Percentiles rank a stretch among this genome's conserved stretches.
Conservation (phyloP, 23 tunicate species). For the Styela plicata region DNA sequence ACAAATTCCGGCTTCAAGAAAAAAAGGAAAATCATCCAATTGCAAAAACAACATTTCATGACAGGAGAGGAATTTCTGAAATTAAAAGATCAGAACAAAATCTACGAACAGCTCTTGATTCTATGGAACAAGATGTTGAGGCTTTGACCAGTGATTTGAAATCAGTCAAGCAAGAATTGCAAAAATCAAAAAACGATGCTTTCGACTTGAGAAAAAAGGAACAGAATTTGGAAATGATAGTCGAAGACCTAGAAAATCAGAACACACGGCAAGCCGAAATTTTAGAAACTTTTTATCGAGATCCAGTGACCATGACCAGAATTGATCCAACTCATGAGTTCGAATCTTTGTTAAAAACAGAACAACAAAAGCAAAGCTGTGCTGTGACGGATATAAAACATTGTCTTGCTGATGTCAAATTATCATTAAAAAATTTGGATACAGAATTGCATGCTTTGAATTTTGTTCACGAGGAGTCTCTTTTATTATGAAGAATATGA, state of each 20-base stretch:
- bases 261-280: slow-evolving; percentile 7
- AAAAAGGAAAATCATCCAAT: neutral
- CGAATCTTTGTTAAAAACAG: neutral
- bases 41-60: neutral
- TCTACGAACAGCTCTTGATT: neutral
- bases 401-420: neutral
- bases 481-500: too few species aligned
- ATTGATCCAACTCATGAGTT: neutral
- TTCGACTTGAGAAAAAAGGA: neutral
- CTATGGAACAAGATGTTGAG: neutral
- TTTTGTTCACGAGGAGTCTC: too few species aligned
- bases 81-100: neutral
- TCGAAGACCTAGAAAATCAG: neutral
- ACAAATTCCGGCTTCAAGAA: neutral
- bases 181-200: neutral
- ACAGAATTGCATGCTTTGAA: too few species aligned
- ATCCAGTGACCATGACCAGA: neutral
- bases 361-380: neutral
- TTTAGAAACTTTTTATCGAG: neutral
- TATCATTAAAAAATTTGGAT: neutral
- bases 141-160: neutral
- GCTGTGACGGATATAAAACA: neutral
- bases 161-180: too few species aligned
- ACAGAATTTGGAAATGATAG: too few species aligned
- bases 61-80: slow-evolving; percentile 20